Conservation (phyloP, 2,888 invertebrate species). For the Drosophila atroscutellata region DNA sequence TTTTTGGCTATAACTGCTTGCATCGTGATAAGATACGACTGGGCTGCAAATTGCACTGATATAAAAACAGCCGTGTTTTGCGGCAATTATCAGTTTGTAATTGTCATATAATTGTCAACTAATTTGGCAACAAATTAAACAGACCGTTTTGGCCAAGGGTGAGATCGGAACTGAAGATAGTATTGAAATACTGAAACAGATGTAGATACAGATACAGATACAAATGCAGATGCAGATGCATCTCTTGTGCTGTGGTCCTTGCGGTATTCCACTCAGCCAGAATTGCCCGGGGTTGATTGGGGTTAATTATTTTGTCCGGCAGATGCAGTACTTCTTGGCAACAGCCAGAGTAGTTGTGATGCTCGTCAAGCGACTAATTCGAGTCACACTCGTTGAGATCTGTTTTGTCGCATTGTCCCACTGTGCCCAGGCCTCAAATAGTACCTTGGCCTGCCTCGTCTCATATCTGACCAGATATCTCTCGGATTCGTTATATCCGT, state of each 20-base stretch:
- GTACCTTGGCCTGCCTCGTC: conserved; percentile 12
- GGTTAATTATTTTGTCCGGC: conserved; percentile 18
- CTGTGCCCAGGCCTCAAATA: conserved; percentile 31
- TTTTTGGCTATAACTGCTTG: neutral
- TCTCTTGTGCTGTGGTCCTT: conserved; percentile 16
- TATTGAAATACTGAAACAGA: conserved; percentile 29
- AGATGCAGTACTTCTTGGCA: conserved; percentile 79
- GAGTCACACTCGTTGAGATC: conserved; percentile 27
- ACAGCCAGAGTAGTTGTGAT: conserved; percentile 29
- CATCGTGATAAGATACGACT: neutral
- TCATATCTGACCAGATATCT: conserved; percentile 32
- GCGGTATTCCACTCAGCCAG: conserved; percentile 10
- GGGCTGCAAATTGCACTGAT: neutral
- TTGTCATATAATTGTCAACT: conserved; percentile 69
- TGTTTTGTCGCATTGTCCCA: conserved; percentile 34
- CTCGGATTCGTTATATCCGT: neutral
- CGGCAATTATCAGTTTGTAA: conserved; percentile 38
- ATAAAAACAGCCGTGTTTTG: conserved; percentile 3
- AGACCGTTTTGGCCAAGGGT: conserved; percentile 18
- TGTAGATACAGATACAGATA: conserved; percentile 5
- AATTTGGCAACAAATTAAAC: conserved; percentile 57
- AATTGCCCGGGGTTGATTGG: conserved; percentile 16
- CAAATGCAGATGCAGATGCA: conserved; percentile 40
- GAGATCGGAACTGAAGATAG: conserved; percentile 42
- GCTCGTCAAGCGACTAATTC: conserved; percentile 36